Evolutionary conservation across 2,888 invertebrate genomes (phyloP).

Genomic region (Cataglyphis livida): DNA sequence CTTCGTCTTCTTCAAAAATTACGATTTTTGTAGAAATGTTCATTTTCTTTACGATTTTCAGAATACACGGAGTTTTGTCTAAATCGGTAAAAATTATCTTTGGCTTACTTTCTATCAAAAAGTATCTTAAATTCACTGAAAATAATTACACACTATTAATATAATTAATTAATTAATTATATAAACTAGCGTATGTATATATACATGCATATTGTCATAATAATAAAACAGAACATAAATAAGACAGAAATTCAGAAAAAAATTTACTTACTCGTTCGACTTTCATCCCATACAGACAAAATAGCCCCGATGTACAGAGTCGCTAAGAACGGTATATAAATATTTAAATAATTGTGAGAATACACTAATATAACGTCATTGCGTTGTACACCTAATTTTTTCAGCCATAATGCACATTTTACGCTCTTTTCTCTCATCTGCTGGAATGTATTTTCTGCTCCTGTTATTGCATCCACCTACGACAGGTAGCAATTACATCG

Average conservation of each 20-base stretch:
- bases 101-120: conserved; percentile 60
- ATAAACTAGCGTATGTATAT: background rate
- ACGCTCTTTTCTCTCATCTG: conserved; percentile 73
- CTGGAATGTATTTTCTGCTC: conserved; percentile 63
- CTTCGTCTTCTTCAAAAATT: conserved; percentile 49
- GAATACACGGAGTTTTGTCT: conserved; percentile 41
- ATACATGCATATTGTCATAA: background rate
- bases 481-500: background rate
- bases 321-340: conserved; percentile 74
- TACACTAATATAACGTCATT: conserved; percentile 74
- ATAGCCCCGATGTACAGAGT: conserved; percentile 73
- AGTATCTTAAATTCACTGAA: conserved; percentile 69
- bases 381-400: conserved; percentile 65
- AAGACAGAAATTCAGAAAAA: background rate
- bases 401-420: conserved; percentile 78
- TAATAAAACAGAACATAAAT: background rate
- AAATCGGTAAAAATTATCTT: conserved; percentile 72
- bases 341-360: conserved; percentile 73
- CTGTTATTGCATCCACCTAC: conserved; percentile 74
- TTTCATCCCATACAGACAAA: conserved; percentile 76
- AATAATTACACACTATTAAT: background rate
- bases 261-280: conserved; percentile 58
- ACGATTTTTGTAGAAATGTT: conserved; percentile 57
- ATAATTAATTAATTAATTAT: background rate
- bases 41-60: conserved; percentile 51